These are phyloP conservation scores for Cotesia congregata DNA, from an alignment of 2,888 invertebrate species.

Conservation along the genomic window DNA sequence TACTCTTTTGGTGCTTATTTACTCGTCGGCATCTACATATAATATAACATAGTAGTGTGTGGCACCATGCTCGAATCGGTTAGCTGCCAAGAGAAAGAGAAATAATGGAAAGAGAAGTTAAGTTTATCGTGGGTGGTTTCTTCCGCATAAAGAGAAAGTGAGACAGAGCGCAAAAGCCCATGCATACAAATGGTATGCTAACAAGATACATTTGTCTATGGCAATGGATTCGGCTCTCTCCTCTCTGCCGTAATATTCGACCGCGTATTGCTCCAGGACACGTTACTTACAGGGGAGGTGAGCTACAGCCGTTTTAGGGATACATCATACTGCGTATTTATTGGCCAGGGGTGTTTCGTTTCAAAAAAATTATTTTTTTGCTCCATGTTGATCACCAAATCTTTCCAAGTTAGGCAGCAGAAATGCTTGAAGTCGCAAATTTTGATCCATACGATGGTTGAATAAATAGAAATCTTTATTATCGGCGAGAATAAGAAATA, in stretches of 20 bases:
- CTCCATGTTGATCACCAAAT: not conserved
- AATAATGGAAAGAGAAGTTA: conserved; percentile 31
- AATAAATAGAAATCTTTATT: too few species aligned
- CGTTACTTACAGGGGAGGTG: not conserved
- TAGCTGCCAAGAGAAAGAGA: conserved; percentile 39
- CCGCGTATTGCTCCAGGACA: conserved; percentile 35
- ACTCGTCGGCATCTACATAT: too few species aligned
- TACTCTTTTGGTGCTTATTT: not conserved
- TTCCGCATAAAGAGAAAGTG: conserved; percentile 38
- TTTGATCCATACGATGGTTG: too few species aligned
- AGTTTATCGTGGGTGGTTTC: not conserved
- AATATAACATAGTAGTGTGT: conserved; percentile 24
- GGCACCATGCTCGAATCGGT: too few species aligned
- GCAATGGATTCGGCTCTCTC: conserved; percentile 54
- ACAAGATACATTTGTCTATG: conserved; percentile 70
- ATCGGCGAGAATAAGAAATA: too few species aligned
- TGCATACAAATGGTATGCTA: conserved; percentile 71
- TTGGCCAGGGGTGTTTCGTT: not conserved
- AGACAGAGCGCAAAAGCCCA: conserved; percentile 64
- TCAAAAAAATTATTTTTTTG: not conserved
- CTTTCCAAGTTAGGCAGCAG: not conserved
- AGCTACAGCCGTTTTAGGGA: conserved; percentile 14
- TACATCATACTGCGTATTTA: not conserved
- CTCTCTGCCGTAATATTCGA: conserved; percentile 37
- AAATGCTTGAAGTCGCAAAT: too few species aligned